Evolutionary conservation across 2,113 vertebrate genomes (phyloP), one percentile per base, ranked within the genome.

Genomic region (Nibea albiflora): DNA sequence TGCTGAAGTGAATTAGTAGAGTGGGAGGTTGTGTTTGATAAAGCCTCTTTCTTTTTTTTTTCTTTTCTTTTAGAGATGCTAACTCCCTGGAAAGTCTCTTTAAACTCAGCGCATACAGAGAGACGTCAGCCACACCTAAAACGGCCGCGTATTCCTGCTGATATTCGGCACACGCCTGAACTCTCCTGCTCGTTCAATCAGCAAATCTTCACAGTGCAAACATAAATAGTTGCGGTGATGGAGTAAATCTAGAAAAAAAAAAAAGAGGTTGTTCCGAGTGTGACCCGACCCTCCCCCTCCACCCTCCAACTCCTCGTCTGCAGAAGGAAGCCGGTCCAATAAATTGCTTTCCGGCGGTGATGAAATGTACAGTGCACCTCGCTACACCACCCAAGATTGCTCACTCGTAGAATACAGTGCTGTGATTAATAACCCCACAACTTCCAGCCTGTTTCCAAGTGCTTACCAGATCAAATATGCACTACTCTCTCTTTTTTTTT

Each of bases 371-470:
- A 78, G 77, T 53, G 72, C 47, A 71, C 56, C 73, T 80, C 4
- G 75, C 75, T 70, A 63, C 80, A 49, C 63, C 60, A 68, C 73
- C 68, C 84, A 78, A 78, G 76, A 87, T 7, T 83, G 79, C 89
- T 88, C 78, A 81, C 82, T 79, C 47, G 42, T 72, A 46, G 50
- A 88, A 85, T 84, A 52, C 73, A 83, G 77, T 47, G 28, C 31
- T 66, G 69, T 85, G 90, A 93, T 93, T 92, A 90, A 94, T 94
- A 89, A 89, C 85, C 78, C 75, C 24, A n/a, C 73, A 83, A 76
- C 64, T 86, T 84, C 62, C 8, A 71, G 63, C 71, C 77, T 46
- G 65, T 83, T 65, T 86, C 79, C 62, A 70, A 85, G 80, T 86
- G 85, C 85, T 81, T 73, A 80, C 64, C 56, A 78, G 66, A 90